Percentiles rank a stretch among this genome's conserved stretches.
phyloP scores from a whole-genome alignment of 2,888 invertebrate species.

The Lepidocyrtinus sp. region DNA sequence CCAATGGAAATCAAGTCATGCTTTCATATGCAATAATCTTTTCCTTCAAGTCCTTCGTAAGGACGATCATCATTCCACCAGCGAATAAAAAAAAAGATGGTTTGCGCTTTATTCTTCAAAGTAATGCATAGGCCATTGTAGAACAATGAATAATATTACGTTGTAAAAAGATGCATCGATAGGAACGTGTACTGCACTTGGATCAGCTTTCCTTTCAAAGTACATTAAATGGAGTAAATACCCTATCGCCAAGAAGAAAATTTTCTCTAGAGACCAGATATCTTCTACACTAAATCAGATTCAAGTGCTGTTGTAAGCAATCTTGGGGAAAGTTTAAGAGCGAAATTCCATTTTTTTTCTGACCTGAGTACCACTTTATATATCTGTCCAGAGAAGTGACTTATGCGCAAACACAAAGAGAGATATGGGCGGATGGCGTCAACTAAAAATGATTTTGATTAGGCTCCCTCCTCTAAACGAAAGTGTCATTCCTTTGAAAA shows the following conservation, averaged over 20 bases:
- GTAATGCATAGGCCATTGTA: too few species aligned
- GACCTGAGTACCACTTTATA: neutral
- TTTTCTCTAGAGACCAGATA: constrained; percentile 13
- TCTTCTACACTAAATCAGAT: constrained; percentile 52
- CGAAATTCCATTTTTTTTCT: neutral
- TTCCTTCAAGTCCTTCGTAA: neutral
- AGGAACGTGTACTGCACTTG: neutral
- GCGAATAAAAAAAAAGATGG: neutral
- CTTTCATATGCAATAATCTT: constrained; percentile 45
- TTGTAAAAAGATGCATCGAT: too few species aligned
- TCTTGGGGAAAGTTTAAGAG: constrained; percentile 35
- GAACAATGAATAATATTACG: too few species aligned
- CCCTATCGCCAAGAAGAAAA: neutral
- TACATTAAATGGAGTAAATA: neutral
- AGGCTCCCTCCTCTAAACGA: neutral
- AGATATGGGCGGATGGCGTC: neutral
- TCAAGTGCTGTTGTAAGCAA: constrained; percentile 39
- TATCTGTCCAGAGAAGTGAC: neutral
- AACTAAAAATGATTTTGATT: too few species aligned
- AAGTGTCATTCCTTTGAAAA: neutral
- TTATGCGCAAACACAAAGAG: neutral
- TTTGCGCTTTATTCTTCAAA: neutral
- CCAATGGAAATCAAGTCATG: constrained; percentile 54
- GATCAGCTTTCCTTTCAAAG: too few species aligned
- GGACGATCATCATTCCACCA: neutral